Percentiles rank a stretch among this genome's conserved stretches.
phyloP scores from a whole-genome alignment of 2,113 vertebrate species.

The Oncorhynchus kisutch region DNA sequence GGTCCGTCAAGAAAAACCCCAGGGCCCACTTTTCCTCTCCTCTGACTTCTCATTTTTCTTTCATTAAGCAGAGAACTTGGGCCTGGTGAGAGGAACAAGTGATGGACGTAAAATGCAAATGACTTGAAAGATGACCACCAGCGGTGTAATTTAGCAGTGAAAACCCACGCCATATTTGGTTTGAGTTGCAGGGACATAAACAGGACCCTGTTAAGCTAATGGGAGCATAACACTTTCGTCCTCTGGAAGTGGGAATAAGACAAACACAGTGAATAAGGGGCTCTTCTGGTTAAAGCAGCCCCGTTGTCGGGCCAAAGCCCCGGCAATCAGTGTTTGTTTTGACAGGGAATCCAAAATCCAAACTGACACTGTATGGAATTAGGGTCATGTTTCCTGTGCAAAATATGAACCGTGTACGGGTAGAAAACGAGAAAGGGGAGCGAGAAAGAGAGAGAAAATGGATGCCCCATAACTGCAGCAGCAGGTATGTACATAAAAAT shows the following conservation, averaged over 20 bases:
- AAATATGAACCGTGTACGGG: constrained; percentile 44
- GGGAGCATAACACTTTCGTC: constrained; percentile 13
- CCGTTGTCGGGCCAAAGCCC: constrained; percentile 40
- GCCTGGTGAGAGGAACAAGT: constrained; percentile 10
- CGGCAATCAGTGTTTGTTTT: constrained; percentile 77
- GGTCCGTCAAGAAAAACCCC: constrained; percentile 36
- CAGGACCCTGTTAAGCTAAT: constrained; percentile 12
- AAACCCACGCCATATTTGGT: background rate
- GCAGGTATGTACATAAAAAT: constrained; percentile 87
- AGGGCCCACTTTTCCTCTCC: constrained; percentile 36
- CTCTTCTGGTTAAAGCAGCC: constrained; percentile 53
- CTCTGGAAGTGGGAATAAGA: constrained; percentile 23
- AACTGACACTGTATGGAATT: constrained; percentile 82
- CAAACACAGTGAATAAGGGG: constrained; percentile 29
- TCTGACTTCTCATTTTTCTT: background rate
- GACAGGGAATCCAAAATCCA: constrained; percentile 79
- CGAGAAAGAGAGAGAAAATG: constrained; percentile 52
- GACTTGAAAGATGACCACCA: no score
- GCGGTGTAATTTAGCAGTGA: no score
- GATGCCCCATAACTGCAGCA: constrained; percentile 75
- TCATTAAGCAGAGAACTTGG: background rate
- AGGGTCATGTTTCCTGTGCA: constrained; percentile 85
- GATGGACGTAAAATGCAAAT: background rate
- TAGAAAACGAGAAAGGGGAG: constrained; percentile 6
- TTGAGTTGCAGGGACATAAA: constrained; percentile 1